phyloP scores from a whole-genome alignment of 2,888 invertebrate genomes.

The Drosophila cognata region DNA sequence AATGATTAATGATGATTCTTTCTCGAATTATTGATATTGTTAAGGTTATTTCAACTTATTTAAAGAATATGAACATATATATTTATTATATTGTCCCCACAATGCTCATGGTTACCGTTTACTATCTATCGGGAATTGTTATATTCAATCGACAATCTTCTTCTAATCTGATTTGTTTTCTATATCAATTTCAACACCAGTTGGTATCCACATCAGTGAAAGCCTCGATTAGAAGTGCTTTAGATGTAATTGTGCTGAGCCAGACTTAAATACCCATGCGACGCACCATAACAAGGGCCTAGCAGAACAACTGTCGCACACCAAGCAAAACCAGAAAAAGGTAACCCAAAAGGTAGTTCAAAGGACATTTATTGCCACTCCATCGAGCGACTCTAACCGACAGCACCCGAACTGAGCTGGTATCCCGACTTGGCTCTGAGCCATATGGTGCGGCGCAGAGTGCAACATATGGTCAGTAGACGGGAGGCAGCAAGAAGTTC shows the following conservation, averaged over 20 bases:
- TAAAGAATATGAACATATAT: background rate
- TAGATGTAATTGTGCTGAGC: slow-evolving; percentile 1
- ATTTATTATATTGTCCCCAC: background rate
- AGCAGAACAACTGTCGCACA: slow-evolving; percentile 59
- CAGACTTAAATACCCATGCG: background rate
- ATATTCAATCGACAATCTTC: background rate
- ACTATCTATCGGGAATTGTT: background rate
- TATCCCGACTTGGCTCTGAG: slow-evolving; percentile 33
- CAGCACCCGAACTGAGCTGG: slow-evolving; percentile 9
- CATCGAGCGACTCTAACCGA: slow-evolving; percentile 3
- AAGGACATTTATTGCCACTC: slow-evolving; percentile 43
- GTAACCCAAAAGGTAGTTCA: slow-evolving; percentile 26
- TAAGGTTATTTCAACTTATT: background rate
- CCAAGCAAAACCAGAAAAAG: slow-evolving; percentile 10
- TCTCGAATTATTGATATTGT: background rate
- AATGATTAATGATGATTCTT: background rate
- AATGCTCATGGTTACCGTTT: background rate
- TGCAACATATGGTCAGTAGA: slow-evolving; percentile 78
- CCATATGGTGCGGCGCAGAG: slow-evolving; percentile 67
- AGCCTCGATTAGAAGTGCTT: background rate
- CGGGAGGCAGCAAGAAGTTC: slow-evolving; percentile 58
- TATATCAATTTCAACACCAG: background rate
- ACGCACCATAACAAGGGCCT: slow-evolving; percentile 3
- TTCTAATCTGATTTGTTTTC: background rate
- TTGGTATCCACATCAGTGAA: background rate